A percentile compares a stretch with the other conserved stretches of the same genome.
phyloP scores from a whole-genome alignment of 2,113 vertebrate genomes.

The Pampusana beccarii region DNA sequence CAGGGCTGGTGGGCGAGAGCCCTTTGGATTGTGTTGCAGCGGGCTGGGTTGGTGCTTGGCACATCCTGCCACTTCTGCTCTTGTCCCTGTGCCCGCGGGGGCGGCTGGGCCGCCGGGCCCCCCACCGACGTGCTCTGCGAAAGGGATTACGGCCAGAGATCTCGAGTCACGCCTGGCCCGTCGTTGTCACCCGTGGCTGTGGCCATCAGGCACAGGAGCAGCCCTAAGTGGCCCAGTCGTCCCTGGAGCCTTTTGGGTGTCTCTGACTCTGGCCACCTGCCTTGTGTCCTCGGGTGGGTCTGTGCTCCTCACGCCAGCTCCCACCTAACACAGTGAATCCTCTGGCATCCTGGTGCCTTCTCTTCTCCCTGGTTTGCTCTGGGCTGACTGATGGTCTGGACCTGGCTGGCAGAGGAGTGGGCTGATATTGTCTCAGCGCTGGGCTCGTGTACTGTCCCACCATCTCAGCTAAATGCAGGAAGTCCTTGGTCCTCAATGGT shows the following conservation, averaged over 20 bases:
- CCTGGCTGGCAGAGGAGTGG: fast-evolving
- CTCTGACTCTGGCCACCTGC: background rate
- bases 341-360: fast-evolving
- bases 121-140: fast-evolving
- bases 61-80: background rate
- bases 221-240: fast-evolving
- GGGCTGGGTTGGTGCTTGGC: fast-evolving
- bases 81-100: fast-evolving
- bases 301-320: background rate
- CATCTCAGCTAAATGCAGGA: fast-evolving
- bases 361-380: background rate
- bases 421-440: background rate
- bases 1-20: fast-evolving
- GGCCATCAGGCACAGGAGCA: background rate
- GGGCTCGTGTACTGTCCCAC: fast-evolving
- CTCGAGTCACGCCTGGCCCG: fast-evolving
- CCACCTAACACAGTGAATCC: background rate
- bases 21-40: background rate
- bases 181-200: fast-evolving
- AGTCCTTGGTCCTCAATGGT: background rate
- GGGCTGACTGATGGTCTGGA: background rate
- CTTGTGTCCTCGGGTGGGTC: background rate
- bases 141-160: background rate
- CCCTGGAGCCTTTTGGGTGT: background rate
- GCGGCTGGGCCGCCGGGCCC: fast-evolving